phyloP scores from a whole-genome alignment of 2,888 invertebrate species.

The Nomada ruficornis region DNA sequence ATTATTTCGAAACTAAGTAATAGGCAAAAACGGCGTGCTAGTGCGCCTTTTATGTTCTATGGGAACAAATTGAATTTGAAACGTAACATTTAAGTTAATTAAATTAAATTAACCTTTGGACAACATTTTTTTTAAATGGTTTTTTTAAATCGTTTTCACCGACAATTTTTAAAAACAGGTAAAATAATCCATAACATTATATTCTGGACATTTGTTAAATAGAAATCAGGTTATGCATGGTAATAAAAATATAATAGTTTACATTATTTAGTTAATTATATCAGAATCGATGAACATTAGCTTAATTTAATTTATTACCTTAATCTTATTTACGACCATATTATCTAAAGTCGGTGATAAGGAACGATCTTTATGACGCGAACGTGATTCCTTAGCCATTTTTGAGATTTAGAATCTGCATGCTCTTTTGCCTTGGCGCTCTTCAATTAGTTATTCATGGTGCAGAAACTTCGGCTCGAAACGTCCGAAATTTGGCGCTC shows the following conservation, averaged over 20 bases:
- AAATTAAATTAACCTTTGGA: too few relatives aligned
- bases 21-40: background rate
- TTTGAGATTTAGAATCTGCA: slow-evolving; percentile 17
- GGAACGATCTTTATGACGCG: background rate
- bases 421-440: slow-evolving; percentile 1
- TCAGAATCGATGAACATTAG: background rate
- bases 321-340: background rate
- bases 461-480: slow-evolving; percentile 4
- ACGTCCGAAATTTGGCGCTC: background rate
- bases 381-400: slow-evolving; percentile 5
- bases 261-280: background rate
- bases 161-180: background rate
- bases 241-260: too few relatives aligned
- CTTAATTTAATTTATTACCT: background rate
- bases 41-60: background rate
- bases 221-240: background rate
- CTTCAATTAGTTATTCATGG: slow-evolving; percentile 21
- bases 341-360: background rate
- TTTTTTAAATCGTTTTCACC: background rate
- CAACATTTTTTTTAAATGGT: too few relatives aligned
- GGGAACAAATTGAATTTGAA: background rate
- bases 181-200: background rate
- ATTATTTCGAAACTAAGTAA: slow-evolving; percentile 5
- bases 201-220: background rate
- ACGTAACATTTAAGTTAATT: background rate